Evolutionary conservation across 2,113 vertebrate genomes (phyloP).

Genomic region (Ginglymostoma cirratum): DNA sequence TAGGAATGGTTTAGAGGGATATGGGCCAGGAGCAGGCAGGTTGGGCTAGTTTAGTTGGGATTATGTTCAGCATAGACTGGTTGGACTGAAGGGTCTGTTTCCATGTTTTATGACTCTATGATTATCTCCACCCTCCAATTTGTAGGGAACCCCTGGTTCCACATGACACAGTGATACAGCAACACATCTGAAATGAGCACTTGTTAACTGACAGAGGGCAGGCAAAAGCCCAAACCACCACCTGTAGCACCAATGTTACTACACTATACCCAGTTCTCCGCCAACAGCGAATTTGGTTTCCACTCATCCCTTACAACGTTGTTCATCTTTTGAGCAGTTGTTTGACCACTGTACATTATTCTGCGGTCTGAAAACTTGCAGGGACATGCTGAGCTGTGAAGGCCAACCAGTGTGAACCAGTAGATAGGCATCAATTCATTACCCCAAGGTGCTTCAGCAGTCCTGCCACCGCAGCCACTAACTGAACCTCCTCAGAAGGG

Average conservation of each 20-base stretch:
- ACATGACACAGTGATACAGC: background rate
- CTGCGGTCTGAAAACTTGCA: background rate
- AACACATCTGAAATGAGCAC: background rate
- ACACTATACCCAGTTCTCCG: background rate
- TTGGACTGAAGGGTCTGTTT: too few species aligned
- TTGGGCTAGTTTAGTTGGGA: too few species aligned
- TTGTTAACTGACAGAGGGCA: background rate
- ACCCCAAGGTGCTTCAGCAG: background rate
- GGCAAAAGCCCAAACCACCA: background rate
- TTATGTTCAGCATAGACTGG: too few species aligned
- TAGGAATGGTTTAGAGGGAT: too few species aligned
- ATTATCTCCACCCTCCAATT: background rate
- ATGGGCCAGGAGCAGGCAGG: too few species aligned
- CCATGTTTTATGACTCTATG: too few species aligned
- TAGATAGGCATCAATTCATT: background rate
- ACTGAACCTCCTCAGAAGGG: background rate
- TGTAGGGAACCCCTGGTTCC: background rate
- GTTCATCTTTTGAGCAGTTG: background rate
- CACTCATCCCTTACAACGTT: background rate
- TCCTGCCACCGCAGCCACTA: background rate
- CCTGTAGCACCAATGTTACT: background rate
- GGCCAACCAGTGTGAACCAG: background rate
- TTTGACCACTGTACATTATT: background rate
- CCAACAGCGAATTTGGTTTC: background rate
- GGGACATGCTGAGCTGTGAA: background rate